Evolutionary conservation across 2,888 invertebrate species (phyloP).

Genomic region (Amblyjoppa fuscipennis): DNA sequence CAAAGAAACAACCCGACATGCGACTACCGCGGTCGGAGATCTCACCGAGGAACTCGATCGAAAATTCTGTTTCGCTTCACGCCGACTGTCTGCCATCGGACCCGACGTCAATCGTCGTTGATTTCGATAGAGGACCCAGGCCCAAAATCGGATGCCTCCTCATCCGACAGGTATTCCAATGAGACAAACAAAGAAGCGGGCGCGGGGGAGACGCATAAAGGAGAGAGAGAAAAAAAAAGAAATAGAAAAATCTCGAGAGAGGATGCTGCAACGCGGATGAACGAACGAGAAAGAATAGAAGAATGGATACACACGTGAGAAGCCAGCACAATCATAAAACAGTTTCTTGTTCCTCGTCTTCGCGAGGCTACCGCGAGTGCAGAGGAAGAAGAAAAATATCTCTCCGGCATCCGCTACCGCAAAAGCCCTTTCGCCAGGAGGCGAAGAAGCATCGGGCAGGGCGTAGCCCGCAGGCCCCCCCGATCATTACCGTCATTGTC

Average conservation of each 20-base stretch:
- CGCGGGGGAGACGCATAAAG: conserved; percentile 35
- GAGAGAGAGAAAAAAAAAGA: conserved; percentile 59
- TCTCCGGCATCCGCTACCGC: conserved; percentile 53
- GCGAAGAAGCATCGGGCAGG: conserved; percentile 75
- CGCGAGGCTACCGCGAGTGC: conserved; percentile 53
- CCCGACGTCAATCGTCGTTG: conserved; percentile 67
- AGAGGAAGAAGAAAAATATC: conserved; percentile 49
- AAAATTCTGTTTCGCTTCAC: conserved; percentile 60
- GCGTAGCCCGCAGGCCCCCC: conserved; percentile 81
- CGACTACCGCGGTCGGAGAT: conserved; percentile 34
- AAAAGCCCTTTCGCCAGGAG: conserved; percentile 54
- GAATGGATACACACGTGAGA: conserved; percentile 63
- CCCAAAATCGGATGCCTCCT: conserved; percentile 73
- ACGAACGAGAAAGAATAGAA: conserved; percentile 71
- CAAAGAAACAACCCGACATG: conserved; percentile 30
- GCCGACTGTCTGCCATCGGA: conserved; percentile 52
- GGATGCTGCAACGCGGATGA: conserved; percentile 69
- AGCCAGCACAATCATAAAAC: conserved; percentile 47
- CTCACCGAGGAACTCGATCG: conserved; percentile 59
- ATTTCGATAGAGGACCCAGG: conserved; percentile 57
- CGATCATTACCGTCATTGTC: conserved; percentile 85
- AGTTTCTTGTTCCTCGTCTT: conserved; percentile 80
- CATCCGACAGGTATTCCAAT: conserved; percentile 81
- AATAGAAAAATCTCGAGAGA: conserved; percentile 64
- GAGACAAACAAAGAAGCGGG: conserved; percentile 73